Conservation (phyloP, 2,888 invertebrate genomes). For the Oasisia sp. region DNA sequence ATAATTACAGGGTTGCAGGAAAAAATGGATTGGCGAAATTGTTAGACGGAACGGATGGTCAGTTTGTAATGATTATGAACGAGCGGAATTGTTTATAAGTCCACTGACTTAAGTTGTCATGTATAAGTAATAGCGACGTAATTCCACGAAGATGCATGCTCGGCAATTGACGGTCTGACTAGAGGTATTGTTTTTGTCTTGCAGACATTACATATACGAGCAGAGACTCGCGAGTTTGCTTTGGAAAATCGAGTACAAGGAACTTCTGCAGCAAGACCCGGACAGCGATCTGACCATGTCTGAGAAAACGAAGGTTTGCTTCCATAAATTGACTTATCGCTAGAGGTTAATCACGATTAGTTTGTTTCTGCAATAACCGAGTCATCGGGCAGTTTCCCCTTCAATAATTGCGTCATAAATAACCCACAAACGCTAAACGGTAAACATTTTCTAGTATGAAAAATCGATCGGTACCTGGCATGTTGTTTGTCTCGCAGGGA, state of each 20-base stretch:
- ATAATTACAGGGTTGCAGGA: background rate
- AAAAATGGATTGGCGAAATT: background rate
- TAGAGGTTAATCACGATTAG: background rate
- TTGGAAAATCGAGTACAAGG: constrained; percentile 94
- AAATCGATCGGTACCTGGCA: background rate
- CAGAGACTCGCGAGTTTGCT: constrained; percentile 95
- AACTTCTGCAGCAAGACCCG: constrained; percentile 58
- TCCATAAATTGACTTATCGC: background rate
- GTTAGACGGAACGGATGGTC: background rate
- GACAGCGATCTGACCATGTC: constrained; percentile 18
- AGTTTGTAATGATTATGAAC: background rate
- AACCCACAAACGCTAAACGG: background rate
- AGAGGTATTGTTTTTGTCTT: constrained; percentile 24
- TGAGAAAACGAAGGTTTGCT: constrained; percentile 20
- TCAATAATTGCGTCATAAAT: background rate
- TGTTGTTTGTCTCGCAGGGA: background rate
- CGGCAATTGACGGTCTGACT: background rate
- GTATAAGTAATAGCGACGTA: background rate
- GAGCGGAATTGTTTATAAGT: background rate
- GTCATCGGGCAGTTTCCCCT: background rate
- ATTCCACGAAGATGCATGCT: background rate
- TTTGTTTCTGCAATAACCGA: background rate
- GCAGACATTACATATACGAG: constrained; percentile 94
- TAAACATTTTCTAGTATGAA: background rate
- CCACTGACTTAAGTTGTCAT: background rate